phyloP scores from a whole-genome alignment of 2,113 vertebrate genomes.

The Carettochelys insculpta region DNA sequence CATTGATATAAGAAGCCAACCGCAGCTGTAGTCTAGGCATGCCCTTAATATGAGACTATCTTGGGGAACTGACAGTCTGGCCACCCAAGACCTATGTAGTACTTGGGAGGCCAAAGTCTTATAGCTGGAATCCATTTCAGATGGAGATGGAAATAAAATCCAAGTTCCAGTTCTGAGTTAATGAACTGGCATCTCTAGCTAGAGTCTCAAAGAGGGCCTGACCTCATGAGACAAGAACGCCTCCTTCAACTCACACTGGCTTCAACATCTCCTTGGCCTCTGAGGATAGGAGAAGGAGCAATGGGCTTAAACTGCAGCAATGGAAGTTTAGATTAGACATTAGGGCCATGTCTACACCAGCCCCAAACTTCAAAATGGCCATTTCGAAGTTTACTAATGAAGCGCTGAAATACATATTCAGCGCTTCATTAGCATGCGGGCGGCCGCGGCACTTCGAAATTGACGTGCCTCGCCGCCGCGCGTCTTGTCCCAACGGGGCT shows the following conservation, averaged over 20 bases:
- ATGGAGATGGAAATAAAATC: background rate
- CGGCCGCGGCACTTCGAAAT: too few relatives aligned
- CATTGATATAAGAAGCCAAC: background rate
- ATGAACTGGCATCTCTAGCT: background rate
- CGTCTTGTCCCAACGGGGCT: too few relatives aligned
- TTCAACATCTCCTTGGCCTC: too few relatives aligned
- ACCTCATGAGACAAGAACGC: background rate
- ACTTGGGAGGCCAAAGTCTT: background rate
- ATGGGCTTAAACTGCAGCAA: too few relatives aligned
- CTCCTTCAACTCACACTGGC: background rate
- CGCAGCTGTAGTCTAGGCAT: background rate
- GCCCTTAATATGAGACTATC: background rate
- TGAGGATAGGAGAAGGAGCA: too few relatives aligned
- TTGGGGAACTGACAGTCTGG: background rate
- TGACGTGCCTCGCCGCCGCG: too few relatives aligned
- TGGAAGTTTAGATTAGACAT: too few relatives aligned
- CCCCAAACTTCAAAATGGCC: too few relatives aligned
- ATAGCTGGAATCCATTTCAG: background rate
- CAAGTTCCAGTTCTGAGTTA: background rate
- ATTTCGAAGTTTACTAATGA: too few relatives aligned
- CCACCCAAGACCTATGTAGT: background rate
- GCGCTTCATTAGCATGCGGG: too few relatives aligned
- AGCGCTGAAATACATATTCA: too few relatives aligned
- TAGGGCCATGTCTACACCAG: too few relatives aligned
- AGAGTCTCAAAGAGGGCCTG: background rate